Evolutionary conservation across 2,888 invertebrate species (phyloP).

Genomic region (Listrodromus nycthemerus): DNA sequence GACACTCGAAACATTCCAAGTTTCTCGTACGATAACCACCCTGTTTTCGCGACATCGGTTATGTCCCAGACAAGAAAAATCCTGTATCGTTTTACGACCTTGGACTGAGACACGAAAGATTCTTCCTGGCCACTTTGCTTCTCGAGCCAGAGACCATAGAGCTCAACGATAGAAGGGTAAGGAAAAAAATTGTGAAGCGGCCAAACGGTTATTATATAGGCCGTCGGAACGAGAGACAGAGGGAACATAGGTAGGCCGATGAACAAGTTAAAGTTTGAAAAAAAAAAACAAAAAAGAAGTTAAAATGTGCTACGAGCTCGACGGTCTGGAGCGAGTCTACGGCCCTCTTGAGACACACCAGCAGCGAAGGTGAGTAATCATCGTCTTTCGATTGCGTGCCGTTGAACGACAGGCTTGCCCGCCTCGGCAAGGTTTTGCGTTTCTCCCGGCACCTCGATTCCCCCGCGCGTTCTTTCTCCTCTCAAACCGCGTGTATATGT

Average conservation of each 20-base stretch:
- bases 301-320: conserved; percentile 30
- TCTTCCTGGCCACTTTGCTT: background rate
- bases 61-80: background rate
- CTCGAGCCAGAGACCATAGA: conserved; percentile 5
- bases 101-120: background rate
- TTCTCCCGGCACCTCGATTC: conserved; percentile 29
- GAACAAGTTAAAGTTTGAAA: conserved; percentile 39
- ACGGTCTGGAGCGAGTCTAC: conserved; percentile 62
- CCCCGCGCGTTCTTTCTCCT: conserved; percentile 10
- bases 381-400: conserved; percentile 83
- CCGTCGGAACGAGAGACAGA: conserved; percentile 20
- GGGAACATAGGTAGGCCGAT: background rate
- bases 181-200: conserved; percentile 34
- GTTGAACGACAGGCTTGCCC: conserved; percentile 70
- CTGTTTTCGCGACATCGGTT: background rate
- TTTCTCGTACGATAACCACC: no score
- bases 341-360: conserved; percentile 74
- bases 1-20: no score
- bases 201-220: conserved; percentile 39
- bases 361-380: conserved; percentile 79
- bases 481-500: background rate
- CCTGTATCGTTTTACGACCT: background rate
- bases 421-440: background rate
- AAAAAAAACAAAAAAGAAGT: conserved; percentile 3
- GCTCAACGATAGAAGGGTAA: background rate